Conservation (phyloP, 2,888 invertebrate genomes). For the Podotricha telesiphe region DNA sequence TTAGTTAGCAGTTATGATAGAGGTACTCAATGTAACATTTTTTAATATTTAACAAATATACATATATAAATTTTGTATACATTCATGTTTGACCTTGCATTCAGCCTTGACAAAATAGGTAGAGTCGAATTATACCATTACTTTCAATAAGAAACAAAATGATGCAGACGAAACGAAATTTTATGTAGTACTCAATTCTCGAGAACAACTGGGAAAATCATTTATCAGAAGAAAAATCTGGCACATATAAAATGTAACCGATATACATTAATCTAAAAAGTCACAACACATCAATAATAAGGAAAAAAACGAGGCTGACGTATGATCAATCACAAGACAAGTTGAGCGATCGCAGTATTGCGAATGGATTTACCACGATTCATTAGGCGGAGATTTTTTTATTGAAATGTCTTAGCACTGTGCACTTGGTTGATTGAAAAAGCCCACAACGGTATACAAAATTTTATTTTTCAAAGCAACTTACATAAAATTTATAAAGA, state of each 20-base stretch:
- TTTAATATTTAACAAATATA: too few relatives aligned
- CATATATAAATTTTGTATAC: too few relatives aligned
- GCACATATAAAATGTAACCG: slow-evolving; percentile 27
- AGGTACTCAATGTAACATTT: too few relatives aligned
- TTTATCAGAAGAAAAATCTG: slow-evolving; percentile 28
- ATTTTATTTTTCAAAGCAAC: too few relatives aligned
- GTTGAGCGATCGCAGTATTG: slow-evolving; percentile 25
- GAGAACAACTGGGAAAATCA: slow-evolving; percentile 15
- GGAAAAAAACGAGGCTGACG: slow-evolving; percentile 27
- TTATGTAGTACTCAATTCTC: slow-evolving; percentile 1
- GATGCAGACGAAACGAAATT: not conserved
- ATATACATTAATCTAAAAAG: slow-evolving; percentile 35
- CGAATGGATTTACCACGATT: slow-evolving; percentile 27
- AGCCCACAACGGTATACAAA: not conserved
- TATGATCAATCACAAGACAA: slow-evolving; percentile 33
- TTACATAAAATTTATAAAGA: too few relatives aligned
- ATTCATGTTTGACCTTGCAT: too few relatives aligned
- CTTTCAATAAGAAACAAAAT: not conserved
- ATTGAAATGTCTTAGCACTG: not conserved
- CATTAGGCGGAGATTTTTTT: slow-evolving; percentile 21
- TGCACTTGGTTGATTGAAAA: not conserved
- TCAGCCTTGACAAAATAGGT: too few relatives aligned
- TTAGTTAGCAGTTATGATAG: too few relatives aligned
- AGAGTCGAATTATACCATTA: not conserved
- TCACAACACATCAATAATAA: slow-evolving; percentile 35